These are phyloP conservation scores for Andrena cerasifolii DNA, from an alignment of 1,140 invertebrate species.

Conservation along the genomic window DNA sequence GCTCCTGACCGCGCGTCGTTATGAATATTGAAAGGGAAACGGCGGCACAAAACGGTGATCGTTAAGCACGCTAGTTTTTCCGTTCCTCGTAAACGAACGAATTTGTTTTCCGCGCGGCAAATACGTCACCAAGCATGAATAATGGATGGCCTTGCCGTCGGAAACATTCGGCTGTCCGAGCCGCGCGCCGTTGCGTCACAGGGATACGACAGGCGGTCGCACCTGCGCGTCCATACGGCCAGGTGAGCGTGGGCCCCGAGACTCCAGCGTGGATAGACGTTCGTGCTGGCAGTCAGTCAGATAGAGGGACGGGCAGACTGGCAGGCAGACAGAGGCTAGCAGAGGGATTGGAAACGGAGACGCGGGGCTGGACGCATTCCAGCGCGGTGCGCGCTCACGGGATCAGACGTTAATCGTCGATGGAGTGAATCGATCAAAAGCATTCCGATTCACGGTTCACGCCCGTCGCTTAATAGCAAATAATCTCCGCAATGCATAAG, in stretches of 20 bases:
- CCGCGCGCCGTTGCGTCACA: constrained; percentile 10
- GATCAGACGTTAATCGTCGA: constrained; percentile 56
- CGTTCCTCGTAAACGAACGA: constrained; percentile 42
- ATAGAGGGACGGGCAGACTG: constrained; percentile 26
- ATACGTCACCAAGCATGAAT: constrained; percentile 57
- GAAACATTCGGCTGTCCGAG: constrained; percentile 54
- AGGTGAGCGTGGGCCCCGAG: constrained; percentile 30
- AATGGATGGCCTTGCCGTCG: constrained; percentile 57
- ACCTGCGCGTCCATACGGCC: constrained; percentile 29
- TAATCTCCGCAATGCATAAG: constrained; percentile 62
- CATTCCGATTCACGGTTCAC: constrained; percentile 61
- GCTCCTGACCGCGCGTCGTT: constrained; percentile 20
- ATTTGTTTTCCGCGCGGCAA: constrained; percentile 58
- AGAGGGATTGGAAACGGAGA: background rate
- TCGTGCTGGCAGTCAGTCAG: constrained; percentile 31
- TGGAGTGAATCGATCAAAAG: constrained; percentile 62
- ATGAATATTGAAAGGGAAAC: constrained; percentile 62
- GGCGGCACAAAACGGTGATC: constrained; percentile 30
- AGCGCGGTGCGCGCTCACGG: background rate
- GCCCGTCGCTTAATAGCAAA: constrained; percentile 56
- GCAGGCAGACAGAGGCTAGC: constrained; percentile 15
- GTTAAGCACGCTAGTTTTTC: constrained; percentile 57
- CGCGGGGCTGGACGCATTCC: constrained; percentile 13
- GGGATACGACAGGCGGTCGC: constrained; percentile 17
- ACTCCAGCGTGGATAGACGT: background rate